Evolutionary conservation across 1,140 invertebrate genomes (phyloP).

Genomic region (Zaprionus tsacasi): DNA sequence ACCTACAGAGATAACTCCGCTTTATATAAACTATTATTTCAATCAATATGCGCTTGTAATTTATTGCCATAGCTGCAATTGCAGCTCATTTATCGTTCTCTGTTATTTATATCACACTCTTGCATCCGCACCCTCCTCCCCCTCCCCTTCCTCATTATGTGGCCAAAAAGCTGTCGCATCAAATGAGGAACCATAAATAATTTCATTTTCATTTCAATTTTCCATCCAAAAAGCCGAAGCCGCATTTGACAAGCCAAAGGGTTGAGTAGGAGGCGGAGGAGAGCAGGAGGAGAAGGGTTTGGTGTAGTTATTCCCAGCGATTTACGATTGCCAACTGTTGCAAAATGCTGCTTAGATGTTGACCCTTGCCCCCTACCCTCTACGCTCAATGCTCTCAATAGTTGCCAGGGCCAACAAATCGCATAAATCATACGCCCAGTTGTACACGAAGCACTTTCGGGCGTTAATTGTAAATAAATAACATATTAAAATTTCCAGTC

Average conservation of each 20-base stretch:
- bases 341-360: conserved; percentile 33
- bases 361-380: not conserved
- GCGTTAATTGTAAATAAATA: conserved; percentile 82
- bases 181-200: conserved; percentile 75
- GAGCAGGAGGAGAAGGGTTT: not conserved
- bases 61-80: conserved; percentile 23
- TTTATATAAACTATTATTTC: not conserved
- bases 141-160: not conserved
- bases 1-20: not conserved
- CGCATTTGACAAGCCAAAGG: conserved; percentile 49
- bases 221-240: conserved; percentile 46
- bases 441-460: conserved; percentile 66
- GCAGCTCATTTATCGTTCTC: conserved; percentile 34
- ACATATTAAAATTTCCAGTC: conserved; percentile 82
- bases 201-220: conserved; percentile 70
- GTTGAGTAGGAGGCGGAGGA: no score
- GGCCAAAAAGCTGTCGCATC: conserved; percentile 68
- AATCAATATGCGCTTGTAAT: conserved; percentile 1
- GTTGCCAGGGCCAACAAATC: conserved; percentile 60
- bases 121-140: not conserved
- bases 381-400: conserved; percentile 32
- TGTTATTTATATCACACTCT: conserved; percentile 11
- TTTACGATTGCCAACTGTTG: conserved; percentile 72
- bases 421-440: conserved; percentile 78
- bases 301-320: conserved; percentile 6